Evolutionary conservation across 2,888 invertebrate genomes (phyloP).

Genomic region (Toxonevra muliebris): DNA sequence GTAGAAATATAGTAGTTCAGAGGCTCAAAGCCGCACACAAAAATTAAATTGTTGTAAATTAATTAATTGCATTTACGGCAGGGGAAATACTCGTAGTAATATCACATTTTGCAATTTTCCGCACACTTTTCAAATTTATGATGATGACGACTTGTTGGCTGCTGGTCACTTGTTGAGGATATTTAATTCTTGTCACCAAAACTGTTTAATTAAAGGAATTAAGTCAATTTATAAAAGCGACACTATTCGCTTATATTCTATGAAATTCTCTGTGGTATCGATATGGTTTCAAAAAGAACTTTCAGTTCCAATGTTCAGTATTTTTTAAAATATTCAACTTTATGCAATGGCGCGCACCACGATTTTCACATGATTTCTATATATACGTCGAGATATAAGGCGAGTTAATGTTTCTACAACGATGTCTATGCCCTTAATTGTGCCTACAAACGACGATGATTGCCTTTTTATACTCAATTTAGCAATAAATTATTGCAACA

Average conservation of each 20-base stretch:
- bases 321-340: slow-evolving; percentile 16
- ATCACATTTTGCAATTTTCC: slow-evolving; percentile 40
- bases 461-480: slow-evolving; percentile 72
- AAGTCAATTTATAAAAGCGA: slow-evolving; percentile 22
- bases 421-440: slow-evolving; percentile 64
- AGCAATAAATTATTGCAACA: slow-evolving; percentile 51
- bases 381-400: too few relatives aligned
- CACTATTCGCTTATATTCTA: too few relatives aligned
- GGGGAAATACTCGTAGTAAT: slow-evolving; percentile 41
- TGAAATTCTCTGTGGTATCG: slow-evolving; percentile 6
- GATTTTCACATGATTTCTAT: too few relatives aligned
- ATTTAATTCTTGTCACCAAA: slow-evolving; percentile 35
- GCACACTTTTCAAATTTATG: slow-evolving; percentile 34
- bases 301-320: slow-evolving; percentile 31
- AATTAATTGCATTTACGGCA: slow-evolving; percentile 57
- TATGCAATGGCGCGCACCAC: slow-evolving; percentile 14
- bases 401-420: slow-evolving; percentile 25
- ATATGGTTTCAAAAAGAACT: background rate
- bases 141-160: too few relatives aligned
- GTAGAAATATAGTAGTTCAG: slow-evolving; percentile 5
- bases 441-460: slow-evolving; percentile 67
- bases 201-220: slow-evolving; percentile 37
- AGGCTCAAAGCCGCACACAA: slow-evolving; percentile 13
- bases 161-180: slow-evolving; percentile 4
- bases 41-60: slow-evolving; percentile 54